Conservation (phyloP, 2,888 invertebrate species). For the Acrocyrtus sp. region DNA sequence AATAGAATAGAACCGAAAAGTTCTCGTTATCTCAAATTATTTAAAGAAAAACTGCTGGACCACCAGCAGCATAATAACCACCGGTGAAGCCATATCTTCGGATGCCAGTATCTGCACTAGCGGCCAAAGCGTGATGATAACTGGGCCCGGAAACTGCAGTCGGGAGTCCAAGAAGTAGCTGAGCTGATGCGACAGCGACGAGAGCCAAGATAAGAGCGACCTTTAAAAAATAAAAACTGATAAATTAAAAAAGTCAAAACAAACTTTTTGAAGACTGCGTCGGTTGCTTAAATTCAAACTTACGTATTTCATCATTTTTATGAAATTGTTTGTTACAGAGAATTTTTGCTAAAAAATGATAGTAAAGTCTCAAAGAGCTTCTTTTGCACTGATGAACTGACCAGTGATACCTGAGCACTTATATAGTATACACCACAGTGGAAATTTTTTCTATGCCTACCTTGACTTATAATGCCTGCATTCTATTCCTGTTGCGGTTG, state of each 20-base stretch:
- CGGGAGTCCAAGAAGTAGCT: slow-evolving; percentile 25
- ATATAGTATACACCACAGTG: slow-evolving; percentile 8
- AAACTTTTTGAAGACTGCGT: not conserved
- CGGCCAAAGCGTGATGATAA: slow-evolving; percentile 27
- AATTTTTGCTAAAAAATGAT: not conserved
- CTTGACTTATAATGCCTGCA: not conserved
- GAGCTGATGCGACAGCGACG: slow-evolving; percentile 22
- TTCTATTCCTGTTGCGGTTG: too few relatives aligned
- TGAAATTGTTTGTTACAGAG: not conserved
- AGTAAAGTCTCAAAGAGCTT: not conserved
- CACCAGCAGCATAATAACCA: slow-evolving; percentile 22
- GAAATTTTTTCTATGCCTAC: not conserved
- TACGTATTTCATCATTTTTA: slow-evolving; percentile 42
- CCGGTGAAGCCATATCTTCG: slow-evolving; percentile 20
- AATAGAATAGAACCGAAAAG: not conserved
- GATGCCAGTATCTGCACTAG: slow-evolving; percentile 19
- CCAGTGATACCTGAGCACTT: slow-evolving; percentile 11
- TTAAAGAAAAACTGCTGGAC: too few relatives aligned
- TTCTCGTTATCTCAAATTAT: not conserved
- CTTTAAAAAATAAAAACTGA: slow-evolving; percentile 1
- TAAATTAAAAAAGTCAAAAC: not conserved
- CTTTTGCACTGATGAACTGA: not conserved
- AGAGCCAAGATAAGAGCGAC: slow-evolving; percentile 30
- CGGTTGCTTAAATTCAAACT: slow-evolving; percentile 9
- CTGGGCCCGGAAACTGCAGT: slow-evolving; percentile 23